Conservation (phyloP, 2,888 invertebrate genomes). For the Leptura quadrifasciata region DNA sequence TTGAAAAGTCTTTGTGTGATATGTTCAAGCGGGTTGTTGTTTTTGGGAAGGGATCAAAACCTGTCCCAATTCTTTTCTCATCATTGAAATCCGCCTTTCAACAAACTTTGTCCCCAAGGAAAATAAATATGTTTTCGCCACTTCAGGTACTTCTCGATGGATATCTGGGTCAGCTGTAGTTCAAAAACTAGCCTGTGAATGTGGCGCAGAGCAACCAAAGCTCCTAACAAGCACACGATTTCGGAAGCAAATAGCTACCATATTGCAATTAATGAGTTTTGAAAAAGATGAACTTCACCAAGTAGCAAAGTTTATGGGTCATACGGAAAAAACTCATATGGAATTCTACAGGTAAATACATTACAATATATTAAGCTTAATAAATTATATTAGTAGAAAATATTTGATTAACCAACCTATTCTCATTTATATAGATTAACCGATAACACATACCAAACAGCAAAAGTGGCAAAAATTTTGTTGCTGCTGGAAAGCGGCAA, state of each 20-base stretch:
- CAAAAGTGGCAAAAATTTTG: not conserved
- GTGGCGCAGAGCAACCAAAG: slow-evolving; percentile 1
- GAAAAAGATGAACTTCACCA: slow-evolving; percentile 22
- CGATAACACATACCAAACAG: not conserved
- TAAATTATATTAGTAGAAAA: too few relatives aligned
- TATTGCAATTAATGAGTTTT: slow-evolving; percentile 19
- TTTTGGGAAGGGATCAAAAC: slow-evolving; percentile 19
- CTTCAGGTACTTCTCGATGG: not conserved
- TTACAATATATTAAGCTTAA: too few relatives aligned
- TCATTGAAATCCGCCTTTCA: not conserved
- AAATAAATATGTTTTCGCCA: slow-evolving; percentile 8
- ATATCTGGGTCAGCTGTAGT: not conserved
- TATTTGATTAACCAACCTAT: too few relatives aligned
- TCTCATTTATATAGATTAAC: not conserved
- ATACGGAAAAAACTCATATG: slow-evolving; percentile 27
- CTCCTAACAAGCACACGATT: slow-evolving; percentile 10
- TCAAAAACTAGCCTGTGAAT: not conserved
- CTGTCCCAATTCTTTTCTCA: slow-evolving; percentile 7
- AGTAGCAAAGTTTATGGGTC: slow-evolving; percentile 24
- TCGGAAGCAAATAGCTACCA: slow-evolving; percentile 19
- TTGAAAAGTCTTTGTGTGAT: slow-evolving; percentile 30
- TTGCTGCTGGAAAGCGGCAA: not conserved
- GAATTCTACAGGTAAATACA: slow-evolving; percentile 30
- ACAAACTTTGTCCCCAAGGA: not conserved
- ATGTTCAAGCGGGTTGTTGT: slow-evolving; percentile 22